These are phyloP conservation scores for Drosophila rhopaloa DNA, from an alignment of 1,140 invertebrate species.

Conservation along the genomic window DNA sequence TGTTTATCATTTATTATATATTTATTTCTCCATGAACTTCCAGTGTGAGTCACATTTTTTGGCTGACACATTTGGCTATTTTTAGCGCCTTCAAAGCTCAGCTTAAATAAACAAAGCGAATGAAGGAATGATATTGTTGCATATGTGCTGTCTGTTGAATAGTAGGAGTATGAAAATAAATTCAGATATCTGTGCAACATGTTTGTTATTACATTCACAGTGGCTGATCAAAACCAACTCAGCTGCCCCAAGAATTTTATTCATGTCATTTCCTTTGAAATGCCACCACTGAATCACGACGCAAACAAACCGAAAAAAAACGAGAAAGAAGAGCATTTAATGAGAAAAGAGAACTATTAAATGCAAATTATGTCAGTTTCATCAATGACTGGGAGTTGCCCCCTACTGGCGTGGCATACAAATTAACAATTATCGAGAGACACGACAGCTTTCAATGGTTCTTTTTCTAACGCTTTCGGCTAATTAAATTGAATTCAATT, in stretches of 20 bases:
- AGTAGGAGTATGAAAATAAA: conserved; percentile 8
- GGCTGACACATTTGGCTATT: conserved; percentile 14
- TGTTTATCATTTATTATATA: background rate
- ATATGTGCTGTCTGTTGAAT: conserved; percentile 3
- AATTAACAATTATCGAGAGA: conserved; percentile 59
- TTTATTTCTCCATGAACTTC: background rate
- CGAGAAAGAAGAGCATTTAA: conserved; percentile 15
- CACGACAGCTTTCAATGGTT: conserved; percentile 33
- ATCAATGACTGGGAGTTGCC: conserved; percentile 34
- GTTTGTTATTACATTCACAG: conserved; percentile 30
- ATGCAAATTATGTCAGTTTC: conserved; percentile 78
- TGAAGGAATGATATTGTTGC: conserved; percentile 7
- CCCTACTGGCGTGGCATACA: conserved; percentile 57
- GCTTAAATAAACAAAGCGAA: conserved; percentile 24
- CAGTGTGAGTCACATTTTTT: conserved; percentile 6
- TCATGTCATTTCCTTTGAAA: conserved; percentile 38
- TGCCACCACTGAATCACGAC: conserved; percentile 32
- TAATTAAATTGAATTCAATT: conserved; percentile 83
- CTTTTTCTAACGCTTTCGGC: conserved; percentile 72
- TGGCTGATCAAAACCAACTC: conserved; percentile 33
- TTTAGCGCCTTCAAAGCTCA: conserved; percentile 16
- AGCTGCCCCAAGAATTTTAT: conserved; percentile 17
- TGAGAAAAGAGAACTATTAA: conserved; percentile 56
- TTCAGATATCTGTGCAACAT: conserved; percentile 15
- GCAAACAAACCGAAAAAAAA: conserved; percentile 2